Conservation (phyloP, 1,140 invertebrate species). For the Meloidogyne exigua region DNA sequence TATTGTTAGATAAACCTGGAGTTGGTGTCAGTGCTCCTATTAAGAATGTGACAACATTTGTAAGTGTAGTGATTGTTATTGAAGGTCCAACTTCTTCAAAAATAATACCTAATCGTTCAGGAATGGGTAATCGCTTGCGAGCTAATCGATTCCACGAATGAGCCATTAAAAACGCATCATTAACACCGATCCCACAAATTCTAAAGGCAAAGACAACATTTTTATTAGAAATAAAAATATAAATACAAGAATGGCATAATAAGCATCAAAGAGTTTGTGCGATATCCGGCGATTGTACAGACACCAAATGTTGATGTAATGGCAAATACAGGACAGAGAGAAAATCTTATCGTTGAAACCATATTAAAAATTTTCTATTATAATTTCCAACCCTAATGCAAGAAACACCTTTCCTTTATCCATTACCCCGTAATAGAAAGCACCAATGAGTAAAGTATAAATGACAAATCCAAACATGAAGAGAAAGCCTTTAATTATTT, state of each 20-base stretch:
- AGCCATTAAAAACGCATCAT: constrained; percentile 58
- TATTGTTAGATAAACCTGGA: constrained; percentile 41
- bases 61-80: constrained; percentile 91
- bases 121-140: neutral
- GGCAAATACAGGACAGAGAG: constrained; percentile 50
- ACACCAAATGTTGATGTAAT: constrained; percentile 58
- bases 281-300: constrained; percentile 39
- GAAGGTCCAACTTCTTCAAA: constrained; percentile 84
- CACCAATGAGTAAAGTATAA: constrained; percentile 35
- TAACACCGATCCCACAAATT: constrained; percentile 50
- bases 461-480: constrained; percentile 50
- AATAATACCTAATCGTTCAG: constrained; percentile 47
- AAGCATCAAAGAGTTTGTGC: constrained; percentile 56
- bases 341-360: constrained; percentile 14
- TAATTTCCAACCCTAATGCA: constrained; percentile 35
- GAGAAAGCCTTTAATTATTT: constrained; percentile 39
- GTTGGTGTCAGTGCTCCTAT: constrained; percentile 92
- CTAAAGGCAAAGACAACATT: constrained; percentile 32
- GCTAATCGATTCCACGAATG: constrained; percentile 55
- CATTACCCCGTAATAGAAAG: constrained; percentile 49
- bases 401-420: constrained; percentile 40
- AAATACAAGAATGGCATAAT: constrained; percentile 61
- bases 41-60: constrained; percentile 90
- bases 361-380: too few relatives aligned
- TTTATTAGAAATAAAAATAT: constrained; percentile 19